These are phyloP conservation scores for Neofelis nebulosa DNA, from an alignment of 2,113 vertebrate genomes.

Conservation along the genomic window DNA sequence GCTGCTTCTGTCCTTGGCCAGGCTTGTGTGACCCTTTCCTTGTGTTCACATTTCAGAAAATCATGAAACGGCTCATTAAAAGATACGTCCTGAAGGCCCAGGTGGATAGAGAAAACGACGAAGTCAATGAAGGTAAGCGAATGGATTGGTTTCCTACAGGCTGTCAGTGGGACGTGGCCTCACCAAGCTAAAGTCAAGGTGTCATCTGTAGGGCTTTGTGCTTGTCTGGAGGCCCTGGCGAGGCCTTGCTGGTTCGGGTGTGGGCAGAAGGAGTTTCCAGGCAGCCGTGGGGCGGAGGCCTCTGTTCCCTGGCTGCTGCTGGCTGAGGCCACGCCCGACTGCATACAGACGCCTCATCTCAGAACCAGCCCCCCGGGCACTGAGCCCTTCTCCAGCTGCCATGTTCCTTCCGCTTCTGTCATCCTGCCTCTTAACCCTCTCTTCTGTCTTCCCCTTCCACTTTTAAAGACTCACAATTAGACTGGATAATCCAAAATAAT, in stretches of 20 bases:
- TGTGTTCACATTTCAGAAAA: slow-evolving; percentile 89
- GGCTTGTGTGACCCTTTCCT: slow-evolving; percentile 39
- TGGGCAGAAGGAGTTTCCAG: fast-evolving
- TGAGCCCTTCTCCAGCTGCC: fast-evolving
- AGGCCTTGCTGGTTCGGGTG: fast-evolving
- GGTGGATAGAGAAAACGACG: slow-evolving; percentile 96
- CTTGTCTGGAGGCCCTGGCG: not conserved
- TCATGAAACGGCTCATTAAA: slow-evolving; percentile 98
- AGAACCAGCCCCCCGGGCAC: not conserved
- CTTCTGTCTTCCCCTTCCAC: not conserved
- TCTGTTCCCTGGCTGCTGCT: not conserved
- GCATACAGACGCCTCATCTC: not conserved
- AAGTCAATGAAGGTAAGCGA: slow-evolving; percentile 97
- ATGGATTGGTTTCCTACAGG: not conserved
- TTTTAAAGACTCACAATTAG: not conserved
- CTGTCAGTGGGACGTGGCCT: fast-evolving
- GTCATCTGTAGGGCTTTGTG: fast-evolving
- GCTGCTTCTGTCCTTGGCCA: not conserved
- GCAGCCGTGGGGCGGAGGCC: fast-evolving
- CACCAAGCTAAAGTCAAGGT: fast-evolving
- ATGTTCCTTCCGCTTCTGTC: not conserved
- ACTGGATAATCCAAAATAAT: not conserved
- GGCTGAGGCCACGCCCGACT: too few species aligned
- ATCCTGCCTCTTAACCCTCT: not conserved
- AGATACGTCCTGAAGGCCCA: slow-evolving; percentile 97